A percentile compares a stretch with the other conserved stretches of the same genome.
Conservation (phyloP, 2,797 vertebrate genomes). For the Lemur catta region DNA sequence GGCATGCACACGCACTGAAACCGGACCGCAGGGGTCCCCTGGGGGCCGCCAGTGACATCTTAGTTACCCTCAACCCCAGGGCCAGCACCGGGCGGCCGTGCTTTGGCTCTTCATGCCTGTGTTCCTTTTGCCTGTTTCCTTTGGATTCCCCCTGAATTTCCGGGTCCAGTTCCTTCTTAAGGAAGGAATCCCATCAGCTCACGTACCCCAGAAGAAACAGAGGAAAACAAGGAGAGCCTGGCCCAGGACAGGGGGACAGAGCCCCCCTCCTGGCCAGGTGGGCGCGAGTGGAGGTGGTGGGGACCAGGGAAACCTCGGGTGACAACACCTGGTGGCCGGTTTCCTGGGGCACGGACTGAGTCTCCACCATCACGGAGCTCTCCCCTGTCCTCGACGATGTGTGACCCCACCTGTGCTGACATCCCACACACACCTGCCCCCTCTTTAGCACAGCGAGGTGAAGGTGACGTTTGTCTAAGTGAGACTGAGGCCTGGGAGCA, state of each 20-base stretch:
- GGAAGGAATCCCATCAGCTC: not conserved
- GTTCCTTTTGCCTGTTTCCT: not conserved
- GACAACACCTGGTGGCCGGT: fast-evolving
- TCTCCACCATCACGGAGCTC: fast-evolving
- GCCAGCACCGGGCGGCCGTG: fast-evolving
- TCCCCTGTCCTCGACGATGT: not conserved
- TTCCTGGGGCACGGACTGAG: fast-evolving
- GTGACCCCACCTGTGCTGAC: not conserved
- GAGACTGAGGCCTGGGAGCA: not conserved
- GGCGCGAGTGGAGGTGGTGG: not conserved
- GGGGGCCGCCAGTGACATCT: fast-evolving
- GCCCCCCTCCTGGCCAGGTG: not conserved
- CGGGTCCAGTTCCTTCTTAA: not conserved
- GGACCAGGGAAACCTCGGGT: not conserved
- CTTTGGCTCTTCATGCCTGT: fast-evolving
- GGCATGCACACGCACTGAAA: fast-evolving
- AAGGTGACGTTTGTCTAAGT: not conserved
- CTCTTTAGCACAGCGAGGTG: not conserved
- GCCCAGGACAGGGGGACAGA: fast-evolving
- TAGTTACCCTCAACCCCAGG: not conserved
- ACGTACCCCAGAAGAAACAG: not conserved
- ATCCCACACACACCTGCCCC: too few species aligned
- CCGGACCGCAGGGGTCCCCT: fast-evolving
- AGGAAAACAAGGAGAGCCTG: fast-evolving
- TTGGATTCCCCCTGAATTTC: not conserved